Evolutionary conservation across 1,140 invertebrate species (phyloP), one percentile per base, ranked within the genome.

Genomic region (Myzus persicae): DNA sequence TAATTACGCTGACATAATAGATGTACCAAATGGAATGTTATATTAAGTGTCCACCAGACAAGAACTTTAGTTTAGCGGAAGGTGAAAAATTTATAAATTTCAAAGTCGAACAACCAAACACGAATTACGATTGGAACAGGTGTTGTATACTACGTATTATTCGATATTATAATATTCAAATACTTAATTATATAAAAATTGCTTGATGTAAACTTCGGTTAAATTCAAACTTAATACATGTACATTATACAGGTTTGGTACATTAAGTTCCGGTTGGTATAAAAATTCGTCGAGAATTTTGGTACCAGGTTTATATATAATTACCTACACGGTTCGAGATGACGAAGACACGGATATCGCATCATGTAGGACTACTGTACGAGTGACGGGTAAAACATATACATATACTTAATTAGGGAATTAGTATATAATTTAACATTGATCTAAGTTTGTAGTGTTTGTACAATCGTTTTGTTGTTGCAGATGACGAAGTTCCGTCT

Each of bases 101-200:
- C 11, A 9, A 81, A 92, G 76, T 92, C 44, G 91, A 92, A 81
- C 42, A 14, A 14, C 91, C 91, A 24, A 44, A 36, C 5, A 91
- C 90, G 9, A 82, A 92, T 81, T 92, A 92, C 67, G 67, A 92
- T 46, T 91, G 90, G 90, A 26, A 91, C 20, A 91, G 67, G 90
- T 91, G 46, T 91, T 81, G 42, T 46, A 36, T 42, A 31, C n/a
- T 54, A 90, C 31, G 40, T 24, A n/a, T 22, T 40, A 48, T 48
- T 14, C 59, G 26, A 90, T 90, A n/a, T 51, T 90, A 90, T 90
- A 36, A 46, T 42, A 42, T 88, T 31, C 7, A 44, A 20, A 76
- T 76, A 76, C 3, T 76, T 2, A n/a, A 76, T 18, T n/a, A 5
- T n/a, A n/a, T n/a, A n/a, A n/a, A 76, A 76, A 44, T 88, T n/a